phyloP scores from a whole-genome alignment of 2,113 vertebrate genomes.

The Dicaeum eximium region DNA sequence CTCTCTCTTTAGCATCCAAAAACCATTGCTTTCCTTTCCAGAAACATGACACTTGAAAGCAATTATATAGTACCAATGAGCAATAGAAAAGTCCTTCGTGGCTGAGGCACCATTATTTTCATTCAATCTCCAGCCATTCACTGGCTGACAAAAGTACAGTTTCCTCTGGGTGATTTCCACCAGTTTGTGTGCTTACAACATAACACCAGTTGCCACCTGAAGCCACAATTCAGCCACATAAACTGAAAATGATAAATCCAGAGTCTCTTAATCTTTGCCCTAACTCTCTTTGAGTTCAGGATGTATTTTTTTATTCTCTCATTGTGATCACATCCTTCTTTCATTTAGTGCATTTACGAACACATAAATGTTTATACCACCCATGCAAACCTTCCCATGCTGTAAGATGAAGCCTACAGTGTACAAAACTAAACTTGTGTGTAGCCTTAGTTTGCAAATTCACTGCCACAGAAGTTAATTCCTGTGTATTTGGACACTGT shows the following conservation, averaged over 20 bases:
- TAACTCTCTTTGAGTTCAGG: background rate
- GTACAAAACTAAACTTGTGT: background rate
- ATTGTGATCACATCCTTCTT: background rate
- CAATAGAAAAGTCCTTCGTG: background rate
- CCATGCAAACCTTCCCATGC: background rate
- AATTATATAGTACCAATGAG: background rate
- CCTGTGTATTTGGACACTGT: background rate
- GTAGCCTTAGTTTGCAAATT: background rate
- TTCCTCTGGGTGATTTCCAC: background rate
- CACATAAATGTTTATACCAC: background rate
- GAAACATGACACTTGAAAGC: background rate
- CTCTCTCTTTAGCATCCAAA: background rate
- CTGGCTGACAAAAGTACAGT: background rate
- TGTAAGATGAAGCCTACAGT: background rate
- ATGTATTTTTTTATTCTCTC: background rate
- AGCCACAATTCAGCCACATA: background rate
- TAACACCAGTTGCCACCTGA: background rate
- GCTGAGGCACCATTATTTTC: background rate
- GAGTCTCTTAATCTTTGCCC: background rate
- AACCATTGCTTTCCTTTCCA: background rate
- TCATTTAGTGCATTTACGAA: background rate
- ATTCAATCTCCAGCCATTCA: background rate
- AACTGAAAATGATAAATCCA: constrained; percentile 7
- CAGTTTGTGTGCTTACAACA: background rate
- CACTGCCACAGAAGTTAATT: background rate